phyloP scores from a whole-genome alignment of 1,140 invertebrate species.

The Drosophila punjabiensis region DNA sequence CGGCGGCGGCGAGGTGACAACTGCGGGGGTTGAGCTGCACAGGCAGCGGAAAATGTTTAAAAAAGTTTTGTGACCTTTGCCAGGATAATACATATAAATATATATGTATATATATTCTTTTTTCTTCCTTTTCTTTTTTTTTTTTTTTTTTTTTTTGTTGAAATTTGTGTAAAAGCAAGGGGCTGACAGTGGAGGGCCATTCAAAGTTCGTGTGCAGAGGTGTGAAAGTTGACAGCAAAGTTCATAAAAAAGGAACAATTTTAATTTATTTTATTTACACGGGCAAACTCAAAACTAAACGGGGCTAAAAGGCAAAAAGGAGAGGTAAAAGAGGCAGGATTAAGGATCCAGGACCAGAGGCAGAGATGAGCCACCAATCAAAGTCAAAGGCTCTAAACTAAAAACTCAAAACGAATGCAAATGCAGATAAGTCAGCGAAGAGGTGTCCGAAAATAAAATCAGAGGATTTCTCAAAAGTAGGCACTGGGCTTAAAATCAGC shows the following conservation, averaged over 20 bases:
- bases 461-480: not conserved
- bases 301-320: not conserved
- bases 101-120: not conserved
- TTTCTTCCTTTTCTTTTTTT: not conserved
- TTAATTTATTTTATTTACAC: slow-evolving; percentile 71
- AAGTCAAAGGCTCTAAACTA: not conserved
- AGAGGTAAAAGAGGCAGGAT: not conserved
- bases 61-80: slow-evolving; percentile 74
- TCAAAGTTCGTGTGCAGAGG: slow-evolving; percentile 55
- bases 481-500: too few relatives aligned
- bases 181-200: slow-evolving; percentile 31
- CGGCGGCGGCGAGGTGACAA: not conserved
- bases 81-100: slow-evolving; percentile 8
- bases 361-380: slow-evolving; percentile 21
- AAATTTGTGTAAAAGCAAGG: not conserved
- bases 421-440: slow-evolving; percentile 13
- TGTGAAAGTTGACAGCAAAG: slow-evolving; percentile 71
- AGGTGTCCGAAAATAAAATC: slow-evolving; percentile 19
- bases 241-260: slow-evolving; percentile 59
- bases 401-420: not conserved
- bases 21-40: not conserved
- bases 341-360: not conserved
- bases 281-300: slow-evolving; percentile 13
- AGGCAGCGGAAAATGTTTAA: slow-evolving; percentile 28
- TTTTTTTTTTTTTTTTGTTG: not conserved